Evolutionary conservation across 2,797 vertebrate genomes (phyloP), one percentile per base, ranked within the genome.

Genomic region (Staurois parvus): DNA sequence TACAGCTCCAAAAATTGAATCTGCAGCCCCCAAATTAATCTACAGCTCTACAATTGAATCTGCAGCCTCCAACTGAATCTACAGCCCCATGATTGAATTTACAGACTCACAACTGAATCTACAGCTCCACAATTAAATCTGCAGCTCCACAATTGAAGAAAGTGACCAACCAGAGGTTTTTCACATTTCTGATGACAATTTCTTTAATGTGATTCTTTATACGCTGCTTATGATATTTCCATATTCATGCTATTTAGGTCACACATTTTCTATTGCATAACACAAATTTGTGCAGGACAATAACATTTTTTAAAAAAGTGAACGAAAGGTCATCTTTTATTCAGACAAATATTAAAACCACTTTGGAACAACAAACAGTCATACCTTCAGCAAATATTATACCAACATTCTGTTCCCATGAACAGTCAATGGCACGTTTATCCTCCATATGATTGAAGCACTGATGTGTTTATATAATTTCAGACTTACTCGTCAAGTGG

Each of bases 341-440:
- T 72, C 70, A 81, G 45, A 62, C 64, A 80, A 85, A 85, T 81
- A 85, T 81, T 80, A 85, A 74, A 64, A 59, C 64, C 52, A 85
- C 56, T 48, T 67, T 48, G 68, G 69, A 85, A 85, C 45, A 85
- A 69, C 62, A 29, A 85, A 85, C 45, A 29, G 77, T 34, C 84
- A 8, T 69, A 32, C 77, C 78, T 79, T 85, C 6, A 76, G 48
- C 72, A 80, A 85, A 85, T 45, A 76, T n/a, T 72, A 34, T 66
- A 42, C 62, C 64, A 59, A 81, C 28, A 11, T 73, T 85, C 26
- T 59, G n/a, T 62, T 76, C 28, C 59, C 62, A 64, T 29, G 1
- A 24, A 24, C 24, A 79, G 30, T 48, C 77, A 75, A 56, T 69
- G 7, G 37, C 4, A 45, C 26, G n/a, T 62, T 84, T 70, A 68